These are phyloP conservation scores for Phyllotis vaccarum DNA, from an alignment of 2,797 vertebrate genomes.

Conservation along the genomic window DNA sequence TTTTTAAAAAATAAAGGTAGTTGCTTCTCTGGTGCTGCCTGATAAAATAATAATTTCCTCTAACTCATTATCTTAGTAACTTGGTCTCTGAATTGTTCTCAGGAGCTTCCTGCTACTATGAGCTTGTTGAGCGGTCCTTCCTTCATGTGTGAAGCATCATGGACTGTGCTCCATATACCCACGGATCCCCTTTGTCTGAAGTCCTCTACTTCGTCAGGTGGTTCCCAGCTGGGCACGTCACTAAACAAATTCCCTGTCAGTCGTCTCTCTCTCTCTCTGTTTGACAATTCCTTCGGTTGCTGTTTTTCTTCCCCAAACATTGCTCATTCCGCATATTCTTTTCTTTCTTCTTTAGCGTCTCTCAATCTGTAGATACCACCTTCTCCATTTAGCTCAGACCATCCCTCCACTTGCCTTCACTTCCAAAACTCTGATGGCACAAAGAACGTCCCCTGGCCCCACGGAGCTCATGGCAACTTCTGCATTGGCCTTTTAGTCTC, in stretches of 20 bases:
- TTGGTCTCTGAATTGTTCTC: background rate
- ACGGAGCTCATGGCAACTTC: background rate
- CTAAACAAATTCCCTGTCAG: background rate
- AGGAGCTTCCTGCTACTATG: no score
- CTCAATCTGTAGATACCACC: background rate
- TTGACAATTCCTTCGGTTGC: background rate
- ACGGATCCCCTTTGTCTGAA: no score
- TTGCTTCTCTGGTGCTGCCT: background rate
- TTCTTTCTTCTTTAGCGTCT: background rate
- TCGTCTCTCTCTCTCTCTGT: background rate
- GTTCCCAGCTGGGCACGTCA: background rate
- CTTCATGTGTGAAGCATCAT: background rate
- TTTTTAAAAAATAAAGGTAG: constrained; percentile 7
- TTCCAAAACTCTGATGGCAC: background rate
- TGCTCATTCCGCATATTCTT: background rate
- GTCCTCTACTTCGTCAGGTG: background rate
- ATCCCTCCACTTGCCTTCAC: background rate
- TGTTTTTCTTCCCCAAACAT: background rate
- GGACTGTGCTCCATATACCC: background rate
- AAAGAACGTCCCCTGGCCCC: background rate
- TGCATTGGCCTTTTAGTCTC: background rate
- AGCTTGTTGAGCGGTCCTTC: background rate
- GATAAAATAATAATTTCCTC: constrained; percentile 32
- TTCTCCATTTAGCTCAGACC: background rate
- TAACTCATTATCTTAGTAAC: background rate